Conservation (phyloP, 2,797 vertebrate genomes). For the Alca torda region DNA sequence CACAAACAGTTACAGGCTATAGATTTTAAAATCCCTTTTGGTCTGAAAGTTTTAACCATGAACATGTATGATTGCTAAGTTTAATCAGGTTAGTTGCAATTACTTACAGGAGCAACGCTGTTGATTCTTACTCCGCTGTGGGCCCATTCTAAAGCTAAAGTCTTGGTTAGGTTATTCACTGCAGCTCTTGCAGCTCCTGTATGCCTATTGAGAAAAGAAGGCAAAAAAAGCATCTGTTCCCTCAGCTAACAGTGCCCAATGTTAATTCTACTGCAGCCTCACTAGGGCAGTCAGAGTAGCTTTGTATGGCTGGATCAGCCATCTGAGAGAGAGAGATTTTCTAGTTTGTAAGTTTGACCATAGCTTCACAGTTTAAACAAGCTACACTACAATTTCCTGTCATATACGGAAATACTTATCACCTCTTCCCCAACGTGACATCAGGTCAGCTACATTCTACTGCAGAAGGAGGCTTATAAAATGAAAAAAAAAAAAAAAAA, state of each 20-base stretch:
- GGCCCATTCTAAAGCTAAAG: slow-evolving; percentile 91
- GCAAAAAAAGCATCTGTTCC: background rate
- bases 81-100: background rate
- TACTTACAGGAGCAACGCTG: slow-evolving; percentile 88
- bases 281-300: background rate
- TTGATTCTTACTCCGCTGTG: slow-evolving; percentile 87
- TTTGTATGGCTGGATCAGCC: background rate
- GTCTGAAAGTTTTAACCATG: background rate
- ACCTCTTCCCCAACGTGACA: background rate
- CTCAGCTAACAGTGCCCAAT: background rate
- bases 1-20: background rate
- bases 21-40: background rate
- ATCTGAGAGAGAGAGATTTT: background rate
- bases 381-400: background rate
- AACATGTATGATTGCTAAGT: background rate
- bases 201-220: slow-evolving; percentile 79
- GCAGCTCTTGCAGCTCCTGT: slow-evolving; percentile 89
- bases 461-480: background rate
- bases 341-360: background rate
- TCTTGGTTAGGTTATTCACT: slow-evolving; percentile 90
- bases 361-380: background rate
- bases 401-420: background rate
- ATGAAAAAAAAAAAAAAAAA: background rate
- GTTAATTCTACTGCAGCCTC: background rate
- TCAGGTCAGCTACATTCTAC: background rate